phyloP scores from a whole-genome alignment of 2,888 invertebrate species.

The Rotaria magnacalcarata region DNA sequence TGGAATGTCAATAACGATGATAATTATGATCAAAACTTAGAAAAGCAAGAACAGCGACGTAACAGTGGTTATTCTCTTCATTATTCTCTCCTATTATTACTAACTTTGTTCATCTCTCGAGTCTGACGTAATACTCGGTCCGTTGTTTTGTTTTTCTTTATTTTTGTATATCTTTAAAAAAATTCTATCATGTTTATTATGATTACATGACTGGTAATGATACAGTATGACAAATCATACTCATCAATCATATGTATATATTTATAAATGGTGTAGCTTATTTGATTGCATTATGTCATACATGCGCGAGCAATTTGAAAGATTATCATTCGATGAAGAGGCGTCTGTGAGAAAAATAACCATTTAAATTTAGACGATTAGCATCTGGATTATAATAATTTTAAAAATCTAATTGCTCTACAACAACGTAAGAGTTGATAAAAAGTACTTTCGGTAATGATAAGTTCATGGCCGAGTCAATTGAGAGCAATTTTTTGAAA shows the following conservation, averaged over 20 bases:
- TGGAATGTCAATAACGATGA: conserved; percentile 7
- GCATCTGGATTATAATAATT: not conserved
- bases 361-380: not conserved
- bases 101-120: not conserved
- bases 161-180: conserved; percentile 26
- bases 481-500: too few species aligned
- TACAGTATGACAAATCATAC: conserved; percentile 23
- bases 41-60: not conserved
- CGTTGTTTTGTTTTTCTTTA: conserved; percentile 14
- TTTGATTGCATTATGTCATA: not conserved
- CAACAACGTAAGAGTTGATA: too few species aligned
- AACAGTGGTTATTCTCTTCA: conserved; percentile 3
- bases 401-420: too few species aligned
- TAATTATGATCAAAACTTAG: not conserved
- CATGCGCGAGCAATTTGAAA: not conserved
- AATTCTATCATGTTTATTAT: conserved; percentile 5
- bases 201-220: conserved; percentile 10
- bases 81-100: not conserved
- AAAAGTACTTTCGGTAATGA: too few species aligned
- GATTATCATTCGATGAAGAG: not conserved
- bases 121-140: conserved; percentile 14
- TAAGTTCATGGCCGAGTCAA: too few species aligned
- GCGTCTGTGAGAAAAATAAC: not conserved
- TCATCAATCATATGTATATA: conserved; percentile 18
- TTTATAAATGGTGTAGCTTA: not conserved